These are phyloP conservation scores for Hyphantria cunea DNA, from an alignment of 1,140 invertebrate genomes.

Conservation along the genomic window DNA sequence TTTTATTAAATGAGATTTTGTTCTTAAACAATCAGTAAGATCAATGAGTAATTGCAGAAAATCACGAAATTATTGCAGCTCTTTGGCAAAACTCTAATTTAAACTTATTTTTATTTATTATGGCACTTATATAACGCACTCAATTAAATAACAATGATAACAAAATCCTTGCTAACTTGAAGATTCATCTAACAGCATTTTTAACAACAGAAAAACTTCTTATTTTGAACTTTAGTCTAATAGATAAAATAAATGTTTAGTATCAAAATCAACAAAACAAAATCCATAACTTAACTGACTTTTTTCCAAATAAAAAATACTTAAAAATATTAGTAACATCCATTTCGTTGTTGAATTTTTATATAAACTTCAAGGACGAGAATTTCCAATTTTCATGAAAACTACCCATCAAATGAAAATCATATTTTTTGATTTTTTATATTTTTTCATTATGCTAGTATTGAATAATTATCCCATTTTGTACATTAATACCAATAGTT, in stretches of 20 bases:
- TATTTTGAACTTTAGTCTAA: slow-evolving; percentile 13
- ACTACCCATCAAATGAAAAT: background rate
- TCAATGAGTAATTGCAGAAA: slow-evolving; percentile 24
- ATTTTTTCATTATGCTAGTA: too few species aligned
- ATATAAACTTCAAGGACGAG: slow-evolving; percentile 24
- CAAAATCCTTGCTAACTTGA: slow-evolving; percentile 11
- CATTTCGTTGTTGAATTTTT: slow-evolving; percentile 8
- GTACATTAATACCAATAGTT: too few species aligned
- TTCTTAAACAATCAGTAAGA: slow-evolving; percentile 24
- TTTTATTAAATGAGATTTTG: slow-evolving; percentile 23
- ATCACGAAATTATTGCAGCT: slow-evolving; percentile 6
- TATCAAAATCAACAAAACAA: background rate
- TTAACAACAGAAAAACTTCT: slow-evolving; percentile 17
- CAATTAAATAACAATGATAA: slow-evolving; percentile 20
- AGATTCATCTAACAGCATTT: slow-evolving; percentile 19
- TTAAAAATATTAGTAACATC: slow-evolving; percentile 3
- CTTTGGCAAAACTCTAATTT: slow-evolving; percentile 20
- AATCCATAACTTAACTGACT: slow-evolving; percentile 2
- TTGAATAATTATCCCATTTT: too few species aligned
- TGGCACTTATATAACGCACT: too few species aligned
- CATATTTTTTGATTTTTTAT: too few species aligned
- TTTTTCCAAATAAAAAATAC: slow-evolving; percentile 1
- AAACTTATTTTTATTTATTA: slow-evolving; percentile 22
- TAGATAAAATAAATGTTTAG: slow-evolving; percentile 2
- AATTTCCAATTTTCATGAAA: slow-evolving; percentile 12